phyloP scores from a whole-genome alignment of 2,113 vertebrate species.

The Pteronura brasiliensis region DNA sequence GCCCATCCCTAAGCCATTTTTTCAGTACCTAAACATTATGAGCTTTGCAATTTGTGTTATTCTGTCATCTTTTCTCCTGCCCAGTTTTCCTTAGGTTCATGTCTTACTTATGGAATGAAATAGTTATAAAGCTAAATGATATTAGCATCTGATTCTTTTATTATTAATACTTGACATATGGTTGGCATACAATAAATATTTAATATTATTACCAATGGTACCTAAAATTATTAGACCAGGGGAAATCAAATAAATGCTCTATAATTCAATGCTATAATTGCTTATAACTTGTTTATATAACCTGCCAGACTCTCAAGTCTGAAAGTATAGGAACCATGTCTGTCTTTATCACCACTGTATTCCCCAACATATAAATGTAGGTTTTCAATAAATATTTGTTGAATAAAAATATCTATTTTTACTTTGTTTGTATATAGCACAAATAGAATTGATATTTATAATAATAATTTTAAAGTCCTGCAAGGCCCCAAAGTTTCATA shows the following conservation, averaged over 20 bases:
- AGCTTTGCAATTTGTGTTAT: neutral
- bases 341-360: neutral
- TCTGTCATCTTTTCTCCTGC: neutral
- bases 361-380: neutral
- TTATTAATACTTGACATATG: neutral
- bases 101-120: neutral
- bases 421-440: neutral
- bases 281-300: neutral
- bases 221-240: neutral
- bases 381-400: neutral
- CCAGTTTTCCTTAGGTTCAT: neutral
- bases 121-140: constrained; percentile 14
- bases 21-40: neutral
- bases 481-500: neutral
- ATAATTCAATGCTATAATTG: neutral
- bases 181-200: neutral
- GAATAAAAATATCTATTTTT: neutral
- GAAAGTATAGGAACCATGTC: neutral
- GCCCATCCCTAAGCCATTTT: neutral
- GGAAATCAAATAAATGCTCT: neutral
- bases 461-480: neutral
- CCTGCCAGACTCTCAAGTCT: neutral
- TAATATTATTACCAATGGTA: neutral
- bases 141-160: constrained; percentile 9
- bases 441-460: neutral